These are phyloP conservation scores for Smittia sp. DNA, from an alignment of 2,888 invertebrate species.

Conservation along the genomic window DNA sequence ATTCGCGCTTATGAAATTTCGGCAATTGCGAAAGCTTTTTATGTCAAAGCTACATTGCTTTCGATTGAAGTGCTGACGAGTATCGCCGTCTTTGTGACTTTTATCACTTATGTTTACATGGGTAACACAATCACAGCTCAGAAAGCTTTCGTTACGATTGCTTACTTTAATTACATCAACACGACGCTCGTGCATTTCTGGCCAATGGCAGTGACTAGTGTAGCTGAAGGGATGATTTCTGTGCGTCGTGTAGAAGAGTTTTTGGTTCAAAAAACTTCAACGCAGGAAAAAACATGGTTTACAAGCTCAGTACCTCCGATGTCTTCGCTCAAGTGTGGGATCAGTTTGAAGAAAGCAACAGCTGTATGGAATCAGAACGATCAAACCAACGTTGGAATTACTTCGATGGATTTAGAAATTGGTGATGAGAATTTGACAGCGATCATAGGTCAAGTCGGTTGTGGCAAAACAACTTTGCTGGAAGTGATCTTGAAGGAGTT, in stretches of 20 bases:
- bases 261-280: slow-evolving; percentile 50
- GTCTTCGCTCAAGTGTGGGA: background rate
- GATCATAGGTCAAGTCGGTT: slow-evolving; percentile 65
- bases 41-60: slow-evolving; percentile 62
- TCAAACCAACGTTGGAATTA: slow-evolving; percentile 33
- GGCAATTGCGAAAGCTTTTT: slow-evolving; percentile 59
- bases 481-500: slow-evolving; percentile 71
- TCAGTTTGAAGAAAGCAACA: slow-evolving; percentile 26
- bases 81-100: slow-evolving; percentile 67
- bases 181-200: slow-evolving; percentile 59
- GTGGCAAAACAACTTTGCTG: slow-evolving; percentile 66
- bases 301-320: no score
- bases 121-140: slow-evolving; percentile 65
- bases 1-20: slow-evolving; percentile 55
- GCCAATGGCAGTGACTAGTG: slow-evolving; percentile 57
- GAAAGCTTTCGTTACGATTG: slow-evolving; percentile 67
- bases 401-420: slow-evolving; percentile 41
- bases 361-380: slow-evolving; percentile 38
- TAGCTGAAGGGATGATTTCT: slow-evolving; percentile 61
- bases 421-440: slow-evolving; percentile 54
- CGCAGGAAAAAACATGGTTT: slow-evolving; percentile 41
- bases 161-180: slow-evolving; percentile 60
- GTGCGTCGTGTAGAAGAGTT: slow-evolving; percentile 60
- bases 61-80: slow-evolving; percentile 70
- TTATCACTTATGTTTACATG: slow-evolving; percentile 61